Percentiles rank a stretch among this genome's conserved stretches.
phyloP scores from a whole-genome alignment of 64 coral and sea anemone genomes.

The Pachyseris speciosa region DNA sequence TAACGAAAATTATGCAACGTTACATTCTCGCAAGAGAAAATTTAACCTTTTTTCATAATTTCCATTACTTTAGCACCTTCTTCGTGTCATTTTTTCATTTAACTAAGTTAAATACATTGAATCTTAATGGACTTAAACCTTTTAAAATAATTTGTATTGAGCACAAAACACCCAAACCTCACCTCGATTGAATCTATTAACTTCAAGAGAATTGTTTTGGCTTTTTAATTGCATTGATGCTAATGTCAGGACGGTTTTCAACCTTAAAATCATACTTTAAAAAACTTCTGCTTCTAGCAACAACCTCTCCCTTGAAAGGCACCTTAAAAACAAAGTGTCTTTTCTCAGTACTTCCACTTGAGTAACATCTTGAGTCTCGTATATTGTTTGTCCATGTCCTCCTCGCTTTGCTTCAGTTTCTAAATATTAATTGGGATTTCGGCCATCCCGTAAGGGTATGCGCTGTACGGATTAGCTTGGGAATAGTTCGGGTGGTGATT shows the following conservation, averaged over 20 bases:
- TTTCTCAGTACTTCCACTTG: background rate
- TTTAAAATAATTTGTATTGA: background rate
- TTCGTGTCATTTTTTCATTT: background rate
- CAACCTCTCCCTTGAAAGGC: background rate
- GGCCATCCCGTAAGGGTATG: constrained; percentile 83
- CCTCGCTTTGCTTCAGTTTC: background rate
- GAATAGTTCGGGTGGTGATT: constrained; percentile 93
- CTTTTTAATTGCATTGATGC: constrained; percentile 31
- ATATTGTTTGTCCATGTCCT: constrained; percentile 38
- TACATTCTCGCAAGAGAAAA: background rate
- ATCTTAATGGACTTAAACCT: background rate
- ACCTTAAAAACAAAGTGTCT: background rate
- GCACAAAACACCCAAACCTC: constrained; percentile 41
- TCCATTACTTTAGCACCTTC: background rate
- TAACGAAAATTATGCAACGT: constrained; percentile 8
- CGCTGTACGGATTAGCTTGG: constrained; percentile 74
- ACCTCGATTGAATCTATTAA: constrained; percentile 65
- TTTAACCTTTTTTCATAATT: background rate
- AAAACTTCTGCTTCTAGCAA: constrained; percentile 31
- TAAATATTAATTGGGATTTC: constrained; percentile 92
- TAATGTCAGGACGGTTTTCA: constrained; percentile 64
- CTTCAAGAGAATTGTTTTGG: constrained; percentile 56
- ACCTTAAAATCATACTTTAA: constrained; percentile 53
- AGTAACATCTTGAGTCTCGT: constrained; percentile 15
- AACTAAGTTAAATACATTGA: constrained; percentile 15